Conservation (phyloP, 1,140 invertebrate species). For the Holotrichia oblita region DNA sequence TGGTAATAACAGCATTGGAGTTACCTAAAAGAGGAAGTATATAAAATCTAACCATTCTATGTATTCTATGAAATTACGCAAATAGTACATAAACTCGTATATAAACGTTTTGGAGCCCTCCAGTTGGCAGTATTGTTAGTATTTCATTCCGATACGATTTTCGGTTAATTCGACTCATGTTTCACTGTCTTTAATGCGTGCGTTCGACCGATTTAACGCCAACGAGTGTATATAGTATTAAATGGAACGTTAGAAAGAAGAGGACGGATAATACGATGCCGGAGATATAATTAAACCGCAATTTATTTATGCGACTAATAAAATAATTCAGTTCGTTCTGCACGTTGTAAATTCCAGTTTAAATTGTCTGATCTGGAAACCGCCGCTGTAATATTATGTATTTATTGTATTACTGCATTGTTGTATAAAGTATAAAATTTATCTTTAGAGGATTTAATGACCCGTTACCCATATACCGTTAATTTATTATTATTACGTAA, state of each 20-base stretch:
- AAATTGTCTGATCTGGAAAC: slow-evolving; percentile 7
- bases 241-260: background rate
- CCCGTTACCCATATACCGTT: too few species aligned
- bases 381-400: background rate
- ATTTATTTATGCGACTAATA: slow-evolving; percentile 18
- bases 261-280: background rate
- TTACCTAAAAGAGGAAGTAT: background rate
- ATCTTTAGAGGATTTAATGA: too few species aligned
- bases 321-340: background rate
- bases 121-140: background rate
- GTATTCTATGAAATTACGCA: background rate
- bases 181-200: background rate
- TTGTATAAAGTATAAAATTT: too few species aligned
- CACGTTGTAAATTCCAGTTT: slow-evolving; percentile 7
- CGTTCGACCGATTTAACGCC: background rate
- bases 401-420: background rate
- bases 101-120: too few species aligned
- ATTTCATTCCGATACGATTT: slow-evolving; percentile 16
- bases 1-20: background rate
- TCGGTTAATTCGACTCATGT: slow-evolving; percentile 16
- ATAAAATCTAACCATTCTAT: background rate
- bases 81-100: background rate
- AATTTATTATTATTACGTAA: too few species aligned
- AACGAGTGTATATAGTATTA: too few species aligned
- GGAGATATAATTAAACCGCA: slow-evolving; percentile 10